Conservation (phyloP, 2,797 vertebrate species). For the Mycteria americana region DNA sequence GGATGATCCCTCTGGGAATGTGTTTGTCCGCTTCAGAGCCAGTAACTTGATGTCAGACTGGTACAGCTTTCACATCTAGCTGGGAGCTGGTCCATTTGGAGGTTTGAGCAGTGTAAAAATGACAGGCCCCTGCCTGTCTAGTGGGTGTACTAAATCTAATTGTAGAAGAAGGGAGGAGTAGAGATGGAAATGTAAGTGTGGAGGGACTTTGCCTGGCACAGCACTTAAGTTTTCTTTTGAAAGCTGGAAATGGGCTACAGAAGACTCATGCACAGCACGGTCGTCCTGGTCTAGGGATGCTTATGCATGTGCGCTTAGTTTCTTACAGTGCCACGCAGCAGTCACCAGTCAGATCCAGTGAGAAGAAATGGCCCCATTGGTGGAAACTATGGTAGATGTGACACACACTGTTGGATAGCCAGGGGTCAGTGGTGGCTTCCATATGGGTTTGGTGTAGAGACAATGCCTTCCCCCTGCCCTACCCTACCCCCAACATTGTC, state of each 20-base stretch:
- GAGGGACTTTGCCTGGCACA: neutral
- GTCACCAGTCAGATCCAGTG: neutral
- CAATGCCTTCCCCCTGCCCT: neutral
- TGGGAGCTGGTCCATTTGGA: neutral
- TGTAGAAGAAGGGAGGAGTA: neutral
- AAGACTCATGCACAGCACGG: neutral
- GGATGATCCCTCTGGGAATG: neutral
- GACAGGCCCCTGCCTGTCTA: neutral
- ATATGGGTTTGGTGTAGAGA: neutral
- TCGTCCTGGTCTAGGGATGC: neutral
- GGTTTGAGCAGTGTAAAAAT: neutral
- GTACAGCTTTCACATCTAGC: neutral
- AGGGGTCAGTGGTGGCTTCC: neutral
- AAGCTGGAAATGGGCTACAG: neutral
- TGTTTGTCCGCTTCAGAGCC: neutral
- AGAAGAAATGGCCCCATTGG: neutral
- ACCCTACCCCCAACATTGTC: neutral
- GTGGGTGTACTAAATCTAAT: neutral
- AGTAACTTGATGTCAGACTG: neutral
- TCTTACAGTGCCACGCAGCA: neutral
- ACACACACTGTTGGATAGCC: neutral
- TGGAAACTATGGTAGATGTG: neutral
- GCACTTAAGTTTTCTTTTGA: neutral
- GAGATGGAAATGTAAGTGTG: neutral
- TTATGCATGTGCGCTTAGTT: neutral